Evolutionary conservation across 2,888 invertebrate species (phyloP), one percentile per base, ranked within the genome.

Genomic region (Parnassius mnemosyne): DNA sequence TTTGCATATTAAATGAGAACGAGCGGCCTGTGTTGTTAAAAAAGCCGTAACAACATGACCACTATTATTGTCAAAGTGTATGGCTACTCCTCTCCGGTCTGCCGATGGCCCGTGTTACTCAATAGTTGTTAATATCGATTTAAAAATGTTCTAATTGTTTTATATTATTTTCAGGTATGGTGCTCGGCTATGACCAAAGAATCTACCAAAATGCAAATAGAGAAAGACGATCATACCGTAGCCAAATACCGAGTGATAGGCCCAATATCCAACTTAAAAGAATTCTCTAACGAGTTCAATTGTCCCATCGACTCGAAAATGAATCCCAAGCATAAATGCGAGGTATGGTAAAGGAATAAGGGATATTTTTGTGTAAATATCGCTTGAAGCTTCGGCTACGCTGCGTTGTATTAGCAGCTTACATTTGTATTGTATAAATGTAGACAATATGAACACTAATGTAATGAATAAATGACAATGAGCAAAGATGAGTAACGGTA

Each of bases 171-270:
- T 9, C 66, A 95, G 96, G 97, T 97, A 7, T 97, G 97, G 97
- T 97, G 97, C 79, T 96, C 97, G 9, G 93, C 96, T 0, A 95
- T 95, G 78, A 97, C 97, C 2, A 95, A 96, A 72, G 97, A 98
- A 85, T 95, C 97, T 0, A 94, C 93, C 0, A 93, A 95, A 68
- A 93, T 98, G 75, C 96, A 97, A 83, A 95, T 98, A 70, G 96
- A 98, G 77, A 98, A 98, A 79, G 98, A 98, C 81, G 95, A 97
- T 25, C 99, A 99, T 81, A 95, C 97, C 12, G 96, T 97, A 0
- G 95, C 97, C 1, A 95, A 95, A 75, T 97, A 94, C 81, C 92
- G 97, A 66, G 97, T 97, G 0, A 95, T 96, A 66, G 97, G 97
- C 0, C 95, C 97, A 0, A 89, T 98, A 59, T 95, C 96, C n/a